Evolutionary conservation across 30 jellyfish, hydroid and myxozoan genomes (phyloP).

Genomic region (Aurelia sp.): DNA sequence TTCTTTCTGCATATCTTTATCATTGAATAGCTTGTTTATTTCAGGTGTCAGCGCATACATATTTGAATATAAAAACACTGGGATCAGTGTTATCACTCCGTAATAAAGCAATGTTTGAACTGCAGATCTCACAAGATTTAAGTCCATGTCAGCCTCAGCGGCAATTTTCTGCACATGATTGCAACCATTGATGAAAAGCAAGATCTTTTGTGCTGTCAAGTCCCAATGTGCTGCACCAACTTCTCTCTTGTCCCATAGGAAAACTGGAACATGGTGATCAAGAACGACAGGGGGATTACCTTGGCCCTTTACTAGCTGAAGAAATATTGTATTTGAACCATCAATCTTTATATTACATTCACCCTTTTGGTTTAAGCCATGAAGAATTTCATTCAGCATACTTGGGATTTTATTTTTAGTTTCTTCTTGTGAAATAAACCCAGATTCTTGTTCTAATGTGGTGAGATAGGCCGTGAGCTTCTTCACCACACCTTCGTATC

Average conservation of each 20-base stretch:
- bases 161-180: conserved; percentile 91
- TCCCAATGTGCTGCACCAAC: conserved; percentile 91
- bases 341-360: conserved; percentile 87
- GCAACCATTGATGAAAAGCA: conserved; percentile 82
- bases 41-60: conserved; percentile 90
- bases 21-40: conserved; percentile 59
- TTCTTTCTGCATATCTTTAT: conserved; percentile 77
- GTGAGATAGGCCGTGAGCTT: conserved; percentile 83
- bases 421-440: conserved; percentile 73
- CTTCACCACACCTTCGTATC: conserved; percentile 84
- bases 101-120: conserved; percentile 83
- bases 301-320: conserved; percentile 80
- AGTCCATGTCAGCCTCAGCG: conserved; percentile 85
- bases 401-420: conserved; percentile 65
- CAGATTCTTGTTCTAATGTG: conserved; percentile 83
- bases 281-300: conserved; percentile 86
- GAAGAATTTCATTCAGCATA: conserved; percentile 66
- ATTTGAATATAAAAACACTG: conserved; percentile 84
- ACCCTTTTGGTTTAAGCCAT: conserved; percentile 73
- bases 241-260: conserved; percentile 80
- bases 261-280: conserved; percentile 92
- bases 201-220: conserved; percentile 82
- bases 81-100: conserved; percentile 80
- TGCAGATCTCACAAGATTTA: conserved; percentile 87
- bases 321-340: conserved; percentile 79